Percentiles rank a stretch among this genome's conserved stretches.
These are phyloP conservation scores for Dasypolia templi DNA, from an alignment of 2,888 invertebrate genomes.

Conservation along the genomic window DNA sequence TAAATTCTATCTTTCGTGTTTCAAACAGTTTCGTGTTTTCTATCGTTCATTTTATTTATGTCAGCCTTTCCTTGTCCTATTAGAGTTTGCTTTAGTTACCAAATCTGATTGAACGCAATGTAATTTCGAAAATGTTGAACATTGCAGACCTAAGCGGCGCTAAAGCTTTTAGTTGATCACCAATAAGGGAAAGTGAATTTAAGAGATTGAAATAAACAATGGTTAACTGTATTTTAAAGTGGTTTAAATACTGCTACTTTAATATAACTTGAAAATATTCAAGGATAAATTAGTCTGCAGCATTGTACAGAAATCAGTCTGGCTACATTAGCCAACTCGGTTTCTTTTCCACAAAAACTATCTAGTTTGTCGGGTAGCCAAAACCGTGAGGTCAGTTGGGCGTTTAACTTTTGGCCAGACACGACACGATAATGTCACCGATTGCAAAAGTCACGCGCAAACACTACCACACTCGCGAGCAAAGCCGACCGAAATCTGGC, in stretches of 20 bases:
- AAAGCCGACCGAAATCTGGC: conserved; percentile 80
- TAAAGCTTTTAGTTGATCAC: conserved; percentile 49
- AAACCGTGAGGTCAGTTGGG: conserved; percentile 81
- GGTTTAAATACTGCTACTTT: conserved; percentile 14
- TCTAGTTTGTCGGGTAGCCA: conserved; percentile 65
- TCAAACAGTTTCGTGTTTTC: conserved; percentile 46
- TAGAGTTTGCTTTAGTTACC: conserved; percentile 46
- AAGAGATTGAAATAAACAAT: conserved; percentile 40
- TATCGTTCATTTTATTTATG: conserved; percentile 44
- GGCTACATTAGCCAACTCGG: conserved; percentile 53
- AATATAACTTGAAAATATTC: conserved; percentile 40
- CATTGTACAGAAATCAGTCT: conserved; percentile 38
- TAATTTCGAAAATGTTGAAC: conserved; percentile 54
- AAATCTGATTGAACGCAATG: conserved; percentile 53
- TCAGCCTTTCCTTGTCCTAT: conserved; percentile 41
- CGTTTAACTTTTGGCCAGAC: conserved; percentile 85
- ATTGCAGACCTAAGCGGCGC: conserved; percentile 23
- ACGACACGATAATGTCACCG: conserved; percentile 85
- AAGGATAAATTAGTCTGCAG: conserved; percentile 50
- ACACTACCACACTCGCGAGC: conserved; percentile 80
- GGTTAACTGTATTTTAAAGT: conserved; percentile 28
- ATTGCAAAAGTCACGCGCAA: conserved; percentile 87
- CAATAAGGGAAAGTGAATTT: conserved; percentile 41
- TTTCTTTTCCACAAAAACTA: conserved; percentile 61
- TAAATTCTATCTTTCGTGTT: conserved; percentile 12